Conservation (phyloP, 2,888 invertebrate species). For the Pyrrhosoma nymphula region DNA sequence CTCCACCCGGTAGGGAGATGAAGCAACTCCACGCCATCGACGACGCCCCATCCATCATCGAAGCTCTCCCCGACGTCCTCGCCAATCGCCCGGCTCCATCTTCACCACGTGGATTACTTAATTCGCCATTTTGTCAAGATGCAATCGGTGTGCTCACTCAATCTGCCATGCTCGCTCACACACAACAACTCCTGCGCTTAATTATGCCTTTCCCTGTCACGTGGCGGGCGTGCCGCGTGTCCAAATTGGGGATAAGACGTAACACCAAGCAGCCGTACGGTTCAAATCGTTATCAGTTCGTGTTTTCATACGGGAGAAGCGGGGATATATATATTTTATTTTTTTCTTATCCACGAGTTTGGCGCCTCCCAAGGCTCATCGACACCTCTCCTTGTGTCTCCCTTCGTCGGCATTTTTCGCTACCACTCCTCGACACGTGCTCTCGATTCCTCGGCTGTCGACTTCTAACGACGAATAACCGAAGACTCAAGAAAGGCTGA, state of each 20-base stretch:
- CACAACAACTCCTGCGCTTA: background rate
- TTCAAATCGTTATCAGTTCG: background rate
- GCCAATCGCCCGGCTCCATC: background rate
- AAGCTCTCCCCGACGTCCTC: background rate
- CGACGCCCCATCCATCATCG: background rate
- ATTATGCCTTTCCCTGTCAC: background rate
- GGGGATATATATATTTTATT: background rate
- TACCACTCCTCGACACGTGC: no score
- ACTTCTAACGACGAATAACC: no score
- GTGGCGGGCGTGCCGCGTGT: background rate
- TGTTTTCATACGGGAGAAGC: background rate
- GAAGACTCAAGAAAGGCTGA: no score
- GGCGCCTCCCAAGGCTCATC: no score
- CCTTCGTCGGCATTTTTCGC: no score
- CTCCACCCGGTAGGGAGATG: background rate
- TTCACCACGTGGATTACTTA: background rate
- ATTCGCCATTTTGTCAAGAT: background rate
- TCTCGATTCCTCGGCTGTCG: no score
- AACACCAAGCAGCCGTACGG: background rate
- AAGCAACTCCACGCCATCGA: background rate
- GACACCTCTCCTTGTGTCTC: no score
- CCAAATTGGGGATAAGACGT: background rate
- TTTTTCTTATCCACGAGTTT: background rate
- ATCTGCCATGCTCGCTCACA: background rate
- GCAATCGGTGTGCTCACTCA: background rate